Base-by-base conservation (phyloP, 2,888 invertebrate species). In the Phortica magna region DNA sequence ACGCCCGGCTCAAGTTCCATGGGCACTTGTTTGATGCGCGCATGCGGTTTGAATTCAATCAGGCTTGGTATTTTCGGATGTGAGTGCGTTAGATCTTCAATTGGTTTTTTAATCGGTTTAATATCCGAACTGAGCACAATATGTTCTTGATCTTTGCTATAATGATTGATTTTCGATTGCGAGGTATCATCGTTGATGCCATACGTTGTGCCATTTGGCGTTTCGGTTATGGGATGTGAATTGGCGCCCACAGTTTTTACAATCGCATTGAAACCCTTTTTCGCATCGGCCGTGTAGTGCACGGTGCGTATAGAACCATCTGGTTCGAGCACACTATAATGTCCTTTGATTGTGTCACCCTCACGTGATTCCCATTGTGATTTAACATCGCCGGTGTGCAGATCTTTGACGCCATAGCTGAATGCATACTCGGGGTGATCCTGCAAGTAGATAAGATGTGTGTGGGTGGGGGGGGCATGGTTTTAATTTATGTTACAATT, bases 281-380 rank as follows among this genome's bases (percentile, higher is more conserved):
- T 92, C 41, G 92, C 91, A 83, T 93, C 94, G 0, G 94, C 94
- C 2, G 93, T 94, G 77, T 94, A 94, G 78, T 93, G 93, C 1
- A 94, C 94, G 0, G 93, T 92, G 71, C 94, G 91, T 77, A 93
- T 92, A 7, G 93, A 92, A 70, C 95, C 95, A 85, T 95, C 95
- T 55, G 95, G 94, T 89, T 95, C 95, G 71, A 95, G 89, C 22
- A 95, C 92, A 83, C 95, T 95, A 88, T 95, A 95, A 67, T 92
- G 93, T 0, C 94, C 94, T 79, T 92, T 93, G 14, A 94, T 92
- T 0, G 91, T 90, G 78, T 93, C 93, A 0, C 93, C 93, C 71
- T 93, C 93, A 71, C 93, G 92, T 39, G 93, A 93, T 81, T 94
- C 94, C 93, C 93, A 94, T 84, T 94, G 94, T 2, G 93, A 93